Conservation (phyloP, 2,797 vertebrate genomes). For the Muscicapa comitata region DNA sequence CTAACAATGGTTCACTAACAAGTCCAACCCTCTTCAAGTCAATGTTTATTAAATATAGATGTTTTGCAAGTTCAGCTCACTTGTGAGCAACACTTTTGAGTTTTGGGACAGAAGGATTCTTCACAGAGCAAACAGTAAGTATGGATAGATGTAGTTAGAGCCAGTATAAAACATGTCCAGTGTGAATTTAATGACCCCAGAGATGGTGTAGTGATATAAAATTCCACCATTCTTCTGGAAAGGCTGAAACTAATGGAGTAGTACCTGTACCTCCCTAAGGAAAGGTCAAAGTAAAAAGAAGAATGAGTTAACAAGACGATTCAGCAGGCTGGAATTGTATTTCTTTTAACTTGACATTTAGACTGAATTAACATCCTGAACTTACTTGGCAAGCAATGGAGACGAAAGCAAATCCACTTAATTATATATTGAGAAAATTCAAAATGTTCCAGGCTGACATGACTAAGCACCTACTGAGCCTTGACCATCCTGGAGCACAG, state of each 20-base stretch:
- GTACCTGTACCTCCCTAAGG: neutral
- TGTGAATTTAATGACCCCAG: neutral
- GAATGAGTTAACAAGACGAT: conserved; percentile 35
- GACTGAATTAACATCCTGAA: neutral
- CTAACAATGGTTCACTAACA: neutral
- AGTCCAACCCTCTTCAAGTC: neutral
- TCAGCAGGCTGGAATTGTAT: neutral
- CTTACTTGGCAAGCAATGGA: neutral
- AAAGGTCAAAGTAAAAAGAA: conserved; percentile 49
- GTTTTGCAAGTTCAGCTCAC: neutral
- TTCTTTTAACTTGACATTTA: conserved; percentile 49
- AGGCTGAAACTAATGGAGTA: conserved; percentile 1
- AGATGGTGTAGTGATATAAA: neutral
- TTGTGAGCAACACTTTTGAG: neutral
- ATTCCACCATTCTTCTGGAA: neutral
- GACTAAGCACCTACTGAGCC: neutral
- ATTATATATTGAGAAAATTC: conserved; percentile 13
- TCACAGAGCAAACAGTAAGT: neutral
- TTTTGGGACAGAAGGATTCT: neutral
- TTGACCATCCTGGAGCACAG: neutral
- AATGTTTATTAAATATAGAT: neutral
- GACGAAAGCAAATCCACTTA: conserved; percentile 25
- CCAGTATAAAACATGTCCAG: neutral
- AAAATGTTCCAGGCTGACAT: neutral
- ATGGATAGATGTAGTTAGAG: neutral